Evolutionary conservation across 2,888 invertebrate species (phyloP).

Genomic region (Rotaria macrura): DNA sequence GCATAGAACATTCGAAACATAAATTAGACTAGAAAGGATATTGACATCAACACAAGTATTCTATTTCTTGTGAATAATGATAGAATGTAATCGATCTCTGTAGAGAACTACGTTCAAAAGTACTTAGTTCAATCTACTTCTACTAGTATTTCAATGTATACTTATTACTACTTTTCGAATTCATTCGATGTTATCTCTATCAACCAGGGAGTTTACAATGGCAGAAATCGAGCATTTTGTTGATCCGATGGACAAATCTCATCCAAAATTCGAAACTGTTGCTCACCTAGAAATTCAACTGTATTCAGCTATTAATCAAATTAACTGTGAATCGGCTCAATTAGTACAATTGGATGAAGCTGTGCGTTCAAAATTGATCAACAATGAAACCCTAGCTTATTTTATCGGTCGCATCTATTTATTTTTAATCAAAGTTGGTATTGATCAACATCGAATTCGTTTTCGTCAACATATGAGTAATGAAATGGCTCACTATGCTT

Average conservation of each 20-base stretch:
- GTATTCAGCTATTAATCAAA: slow-evolving; percentile 19
- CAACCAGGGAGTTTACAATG: slow-evolving; percentile 37
- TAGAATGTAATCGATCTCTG: too few relatives aligned
- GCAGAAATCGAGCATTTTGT: slow-evolving; percentile 35
- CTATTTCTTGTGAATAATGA: too few relatives aligned
- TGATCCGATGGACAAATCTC: slow-evolving; percentile 29
- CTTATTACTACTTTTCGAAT: too few relatives aligned
- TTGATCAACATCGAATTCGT: slow-evolving; percentile 27
- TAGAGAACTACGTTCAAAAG: too few relatives aligned
- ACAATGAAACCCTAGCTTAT: slow-evolving; percentile 31
- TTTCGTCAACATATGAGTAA: slow-evolving; percentile 34
- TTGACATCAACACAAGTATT: too few relatives aligned
- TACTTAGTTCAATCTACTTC: too few relatives aligned
- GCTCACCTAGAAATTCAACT: slow-evolving; percentile 26
- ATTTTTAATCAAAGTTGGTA: slow-evolving; percentile 32
- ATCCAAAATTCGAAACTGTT: slow-evolving; percentile 27
- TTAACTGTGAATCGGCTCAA: neutral
- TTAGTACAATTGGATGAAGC: slow-evolving; percentile 20
- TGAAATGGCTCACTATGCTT: slow-evolving; percentile 35
- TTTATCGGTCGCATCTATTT: slow-evolving; percentile 33
- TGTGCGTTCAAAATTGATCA: slow-evolving; percentile 23
- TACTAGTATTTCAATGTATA: too few relatives aligned
- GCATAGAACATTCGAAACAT: too few relatives aligned
- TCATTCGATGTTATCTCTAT: neutral
- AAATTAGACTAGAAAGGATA: too few relatives aligned